phyloP scores from a whole-genome alignment of 2,797 vertebrate species.

The Phrynocephalus guinanensis region DNA sequence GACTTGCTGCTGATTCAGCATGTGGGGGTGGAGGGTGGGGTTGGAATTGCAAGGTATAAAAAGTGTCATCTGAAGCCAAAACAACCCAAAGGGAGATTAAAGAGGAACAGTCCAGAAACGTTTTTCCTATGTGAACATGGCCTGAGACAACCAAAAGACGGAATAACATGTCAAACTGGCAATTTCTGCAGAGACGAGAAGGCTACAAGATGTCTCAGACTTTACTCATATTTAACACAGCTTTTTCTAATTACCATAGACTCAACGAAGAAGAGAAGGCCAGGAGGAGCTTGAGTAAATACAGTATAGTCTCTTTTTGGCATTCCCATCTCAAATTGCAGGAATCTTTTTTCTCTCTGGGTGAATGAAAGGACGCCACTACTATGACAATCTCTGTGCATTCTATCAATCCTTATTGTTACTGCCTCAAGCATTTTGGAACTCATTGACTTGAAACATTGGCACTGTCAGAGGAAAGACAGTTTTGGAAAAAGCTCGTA shows the following conservation, averaged over 20 bases:
- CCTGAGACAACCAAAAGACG: background rate
- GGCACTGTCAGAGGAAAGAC: conserved; percentile 25
- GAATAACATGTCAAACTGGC: background rate
- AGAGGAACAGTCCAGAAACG: too few species aligned
- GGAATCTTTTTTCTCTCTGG: rapidly evolving
- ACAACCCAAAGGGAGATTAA: too few species aligned
- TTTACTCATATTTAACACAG: background rate
- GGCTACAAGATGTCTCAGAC: background rate
- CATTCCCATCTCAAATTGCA: conserved; percentile 17
- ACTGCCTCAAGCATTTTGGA: conserved; percentile 49
- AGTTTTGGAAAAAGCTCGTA: conserved; percentile 27
- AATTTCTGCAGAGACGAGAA: background rate
- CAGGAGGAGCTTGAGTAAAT: background rate
- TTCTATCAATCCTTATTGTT: conserved; percentile 28
- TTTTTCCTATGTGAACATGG: too few species aligned
- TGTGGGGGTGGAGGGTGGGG: too few species aligned
- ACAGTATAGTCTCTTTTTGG: background rate
- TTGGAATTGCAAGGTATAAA: too few species aligned
- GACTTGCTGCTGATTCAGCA: too few species aligned
- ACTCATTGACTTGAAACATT: conserved; percentile 24
- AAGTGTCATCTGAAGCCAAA: too few species aligned
- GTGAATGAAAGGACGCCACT: conserved; percentile 12
- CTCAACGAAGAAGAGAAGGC: background rate
- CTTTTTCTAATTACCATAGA: conserved; percentile 13
- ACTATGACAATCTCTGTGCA: conserved; percentile 1